phyloP scores from a whole-genome alignment of 2,888 invertebrate species.

The Cerastis leucographa region DNA sequence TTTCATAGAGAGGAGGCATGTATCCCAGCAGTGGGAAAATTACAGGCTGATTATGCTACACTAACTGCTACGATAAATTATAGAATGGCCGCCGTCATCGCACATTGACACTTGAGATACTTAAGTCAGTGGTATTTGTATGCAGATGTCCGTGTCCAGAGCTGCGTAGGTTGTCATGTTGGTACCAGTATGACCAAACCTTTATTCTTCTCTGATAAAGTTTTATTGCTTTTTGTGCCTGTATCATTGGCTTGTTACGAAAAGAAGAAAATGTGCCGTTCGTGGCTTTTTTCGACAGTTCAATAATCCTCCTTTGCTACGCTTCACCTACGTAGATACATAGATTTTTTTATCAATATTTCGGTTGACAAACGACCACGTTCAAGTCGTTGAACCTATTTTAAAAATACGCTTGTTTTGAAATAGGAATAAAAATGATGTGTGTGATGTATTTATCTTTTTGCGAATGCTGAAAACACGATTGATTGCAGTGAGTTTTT shows the following conservation, averaged over 20 bases:
- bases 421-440: constrained; percentile 30
- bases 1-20: neutral
- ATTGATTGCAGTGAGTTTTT: constrained; percentile 40
- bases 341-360: constrained; percentile 13
- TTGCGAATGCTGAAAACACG: constrained; percentile 30
- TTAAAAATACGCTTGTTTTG: constrained; percentile 55
- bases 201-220: neutral
- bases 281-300: neutral
- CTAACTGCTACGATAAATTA: too few species aligned
- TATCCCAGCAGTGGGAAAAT: neutral
- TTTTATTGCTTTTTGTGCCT: neutral
- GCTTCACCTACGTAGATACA: neutral
- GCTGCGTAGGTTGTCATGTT: neutral
- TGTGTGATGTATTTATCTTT: constrained; percentile 51
- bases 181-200: neutral
- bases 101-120: neutral
- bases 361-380: constrained; percentile 9
- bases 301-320: constrained; percentile 17
- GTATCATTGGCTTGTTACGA: neutral
- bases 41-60: neutral
- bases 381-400: constrained; percentile 51
- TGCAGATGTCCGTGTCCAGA: neutral
- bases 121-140: neutral
- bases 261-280: neutral
- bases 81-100: neutral